Evolutionary conservation across 2,797 vertebrate species (phyloP).

Genomic region (Amblyraja radiata): DNA sequence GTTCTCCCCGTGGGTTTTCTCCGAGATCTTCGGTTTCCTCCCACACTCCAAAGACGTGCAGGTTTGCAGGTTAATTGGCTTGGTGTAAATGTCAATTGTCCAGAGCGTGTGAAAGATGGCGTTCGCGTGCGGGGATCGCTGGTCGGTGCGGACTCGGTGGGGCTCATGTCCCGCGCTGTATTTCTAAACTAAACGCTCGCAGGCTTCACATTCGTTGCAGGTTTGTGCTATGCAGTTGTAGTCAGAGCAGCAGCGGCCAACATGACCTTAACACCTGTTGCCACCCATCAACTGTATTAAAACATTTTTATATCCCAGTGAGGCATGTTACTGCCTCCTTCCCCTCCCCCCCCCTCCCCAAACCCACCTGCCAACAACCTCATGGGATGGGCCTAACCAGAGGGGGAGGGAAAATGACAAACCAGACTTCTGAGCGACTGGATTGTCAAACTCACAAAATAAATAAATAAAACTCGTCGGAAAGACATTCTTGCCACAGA

Average conservation of each 20-base stretch:
- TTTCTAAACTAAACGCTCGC: background rate
- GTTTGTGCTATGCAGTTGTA: slow-evolving; percentile 48
- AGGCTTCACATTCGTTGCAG: slow-evolving; percentile 24
- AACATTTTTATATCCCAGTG: slow-evolving; percentile 65
- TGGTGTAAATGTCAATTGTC: too few species aligned
- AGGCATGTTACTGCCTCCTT: slow-evolving; percentile 46
- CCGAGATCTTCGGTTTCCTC: too few species aligned
- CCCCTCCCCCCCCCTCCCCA: slow-evolving; percentile 43
- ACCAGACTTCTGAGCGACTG: slow-evolving; percentile 43
- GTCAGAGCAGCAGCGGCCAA: slow-evolving; percentile 44
- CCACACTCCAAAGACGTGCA: too few species aligned
- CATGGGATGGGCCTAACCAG: slow-evolving; percentile 48
- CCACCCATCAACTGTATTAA: slow-evolving; percentile 59
- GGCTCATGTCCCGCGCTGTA: too few species aligned
- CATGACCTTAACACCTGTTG: slow-evolving; percentile 58
- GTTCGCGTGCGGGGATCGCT: too few species aligned
- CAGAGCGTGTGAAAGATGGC: too few species aligned
- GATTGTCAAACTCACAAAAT: too few species aligned
- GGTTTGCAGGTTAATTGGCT: too few species aligned
- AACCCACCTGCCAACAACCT: slow-evolving; percentile 61
- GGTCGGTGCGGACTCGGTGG: too few species aligned
- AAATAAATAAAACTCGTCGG: too few species aligned
- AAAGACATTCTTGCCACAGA: too few species aligned
- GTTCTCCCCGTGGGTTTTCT: too few species aligned
- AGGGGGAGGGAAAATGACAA: slow-evolving; percentile 53